Evolutionary conservation across 1,140 invertebrate genomes (phyloP), one percentile per base, ranked within the genome.

Genomic region (Agrilus planipennis): DNA sequence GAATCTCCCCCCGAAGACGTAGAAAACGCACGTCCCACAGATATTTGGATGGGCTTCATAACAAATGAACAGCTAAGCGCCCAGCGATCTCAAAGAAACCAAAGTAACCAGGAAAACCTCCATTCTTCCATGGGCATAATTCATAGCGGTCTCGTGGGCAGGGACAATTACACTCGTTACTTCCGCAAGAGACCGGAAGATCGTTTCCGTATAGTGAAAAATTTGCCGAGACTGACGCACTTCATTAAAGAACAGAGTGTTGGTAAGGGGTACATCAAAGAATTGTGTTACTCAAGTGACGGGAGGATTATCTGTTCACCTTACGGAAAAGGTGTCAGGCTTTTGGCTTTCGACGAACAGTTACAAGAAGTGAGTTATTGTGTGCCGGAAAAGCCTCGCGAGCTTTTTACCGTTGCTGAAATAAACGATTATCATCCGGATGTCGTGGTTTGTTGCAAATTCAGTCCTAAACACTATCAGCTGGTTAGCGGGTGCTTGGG

Each of bases 381-480:
- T 54, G 71, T 77, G 1, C 73, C 76, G 11, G 52, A 62, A 34
- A 44, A 55, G 32, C 62, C 61, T 47, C 49, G 60, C 61, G 60
- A 61, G 46, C 68, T 64, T 49, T 67, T 57, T 46, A 69, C 52
- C 52, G 79, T 37, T 54, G 70, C 46, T 76, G 87, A 56, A 54
- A 90, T 16, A 74, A 80, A 76, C 47, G 67, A 77, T 35, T 77
- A 78, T 49, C 89, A 93, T 55, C 66, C 73, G 16, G 81, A 89
- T 53, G 79, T 85, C 36, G 89, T 93, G n/a, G 76, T 93, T 15
- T 84, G 86, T 57, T 88, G 86, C 37, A 89, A 87, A 64, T 94
- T 93, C 61, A 90, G 83, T 37, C 89, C 89, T 0, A 73, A 71
- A 4, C 81, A 91, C 57, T 83, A 79, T 54, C 64, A 89, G 42